Percentiles rank a stretch among this genome's conserved stretches.
These are phyloP conservation scores for Meandrina meandrites DNA, from an alignment of 92 coral and sea anemone genomes.

Conservation along the genomic window DNA sequence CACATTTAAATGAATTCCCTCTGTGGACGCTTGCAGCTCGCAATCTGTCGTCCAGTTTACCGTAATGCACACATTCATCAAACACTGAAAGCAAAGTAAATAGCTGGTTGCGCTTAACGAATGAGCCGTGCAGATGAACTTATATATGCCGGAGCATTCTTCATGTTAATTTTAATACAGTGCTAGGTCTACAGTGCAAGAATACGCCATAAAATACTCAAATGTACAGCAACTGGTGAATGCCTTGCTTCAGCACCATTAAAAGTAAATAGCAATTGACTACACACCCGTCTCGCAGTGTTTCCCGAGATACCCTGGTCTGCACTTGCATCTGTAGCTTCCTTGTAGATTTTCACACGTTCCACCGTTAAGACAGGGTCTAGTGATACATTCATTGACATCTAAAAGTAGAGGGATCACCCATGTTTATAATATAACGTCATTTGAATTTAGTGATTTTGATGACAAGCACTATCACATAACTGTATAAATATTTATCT, in stretches of 20 bases:
- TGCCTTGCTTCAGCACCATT: not conserved
- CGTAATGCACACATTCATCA: conserved; percentile 33
- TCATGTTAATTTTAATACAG: no score
- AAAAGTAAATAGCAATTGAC: not conserved
- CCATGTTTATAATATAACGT: not conserved
- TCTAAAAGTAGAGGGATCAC: conserved; percentile 31
- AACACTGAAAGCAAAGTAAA: not conserved
- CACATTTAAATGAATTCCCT: conserved; percentile 37
- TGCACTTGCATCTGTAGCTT: conserved; percentile 67
- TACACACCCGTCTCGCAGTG: conserved; percentile 49
- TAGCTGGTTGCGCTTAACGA: no score
- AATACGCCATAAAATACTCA: no score
- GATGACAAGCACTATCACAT: no score
- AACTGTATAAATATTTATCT: no score
- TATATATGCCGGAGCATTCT: no score
- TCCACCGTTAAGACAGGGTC: conserved; percentile 64
- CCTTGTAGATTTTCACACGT: conserved; percentile 59
- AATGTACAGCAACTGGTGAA: not conserved
- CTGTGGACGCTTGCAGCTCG: conserved; percentile 38
- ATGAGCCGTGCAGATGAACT: no score
- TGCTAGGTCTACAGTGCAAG: no score
- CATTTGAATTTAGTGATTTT: no score
- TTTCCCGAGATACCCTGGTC: conserved; percentile 48
- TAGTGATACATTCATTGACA: conserved; percentile 55
- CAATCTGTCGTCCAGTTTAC: not conserved